phyloP scores from a whole-genome alignment of 2,888 invertebrate species.

The Eulithis prunata region DNA sequence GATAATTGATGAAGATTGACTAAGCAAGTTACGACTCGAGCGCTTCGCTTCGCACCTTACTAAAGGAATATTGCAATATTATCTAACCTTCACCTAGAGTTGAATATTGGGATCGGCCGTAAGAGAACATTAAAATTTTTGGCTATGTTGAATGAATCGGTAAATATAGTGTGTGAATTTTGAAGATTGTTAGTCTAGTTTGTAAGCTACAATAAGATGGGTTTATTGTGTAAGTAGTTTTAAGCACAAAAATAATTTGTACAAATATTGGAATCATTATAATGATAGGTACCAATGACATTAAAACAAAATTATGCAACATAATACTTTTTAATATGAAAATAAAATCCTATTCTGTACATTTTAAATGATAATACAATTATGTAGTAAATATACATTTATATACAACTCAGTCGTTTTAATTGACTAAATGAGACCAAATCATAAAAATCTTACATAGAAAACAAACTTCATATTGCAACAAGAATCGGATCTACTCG shows the following conservation, averaged over 20 bases:
- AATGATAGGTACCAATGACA: slow-evolving; percentile 6
- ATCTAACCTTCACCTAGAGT: no score
- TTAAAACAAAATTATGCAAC: slow-evolving; percentile 34
- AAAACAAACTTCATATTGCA: background rate
- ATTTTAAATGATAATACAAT: slow-evolving; percentile 29
- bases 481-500: background rate
- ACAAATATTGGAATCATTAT: slow-evolving; percentile 2
- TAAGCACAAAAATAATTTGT: slow-evolving; percentile 11
- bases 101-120: no score
- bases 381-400: slow-evolving; percentile 35
- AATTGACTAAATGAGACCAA: slow-evolving; percentile 26
- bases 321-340: slow-evolving; percentile 39
- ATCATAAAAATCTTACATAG: slow-evolving; percentile 12
- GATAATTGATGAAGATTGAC: no score
- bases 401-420: slow-evolving; percentile 43
- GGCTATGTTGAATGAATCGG: background rate
- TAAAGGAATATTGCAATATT: no score
- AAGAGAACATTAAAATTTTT: background rate
- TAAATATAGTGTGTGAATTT: slow-evolving; percentile 1
- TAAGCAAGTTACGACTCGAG: no score
- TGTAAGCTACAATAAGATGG: no score
- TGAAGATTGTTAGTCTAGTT: background rate
- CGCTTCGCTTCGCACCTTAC: no score
- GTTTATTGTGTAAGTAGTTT: background rate
- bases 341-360: slow-evolving; percentile 38